Evolutionary conservation across 2,888 invertebrate genomes (phyloP), one percentile per base, ranked within the genome.

Genomic region (Philhelius pedissequus): DNA sequence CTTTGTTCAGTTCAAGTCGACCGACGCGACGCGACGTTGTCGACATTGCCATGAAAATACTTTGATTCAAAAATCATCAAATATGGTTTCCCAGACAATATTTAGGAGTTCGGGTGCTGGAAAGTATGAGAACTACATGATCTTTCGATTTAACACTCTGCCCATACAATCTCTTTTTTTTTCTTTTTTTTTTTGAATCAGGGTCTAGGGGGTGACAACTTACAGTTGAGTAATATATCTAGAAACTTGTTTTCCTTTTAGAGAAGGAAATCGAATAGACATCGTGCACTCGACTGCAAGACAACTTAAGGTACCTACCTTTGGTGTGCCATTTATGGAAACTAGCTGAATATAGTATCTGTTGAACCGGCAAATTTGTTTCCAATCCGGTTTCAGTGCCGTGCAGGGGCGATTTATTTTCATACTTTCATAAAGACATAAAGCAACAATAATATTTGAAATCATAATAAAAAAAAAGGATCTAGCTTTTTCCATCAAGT

Each of bases 321-420:
- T 73, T 83, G 74, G 83, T 83, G 73, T 70, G 62, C 78, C 78
- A 78, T 83, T 83, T 83, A 83, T 83, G 78, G 83, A 32, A 62
- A 62, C 62, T 30, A 2, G 62, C 40, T 30, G 58, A 38, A 38
- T 60, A 15, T 15, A 48, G n/a, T 43, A 5, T n/a, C 20, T 20
- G 32, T 18, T 43, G 11, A 27, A 38, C 62, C 68, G 74, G 64
- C 74, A 69, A 78, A 77, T 73, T n/a, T 32, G n/a, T 75, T 66
- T 30, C 35, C 38, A 38, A 73, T 77, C 77, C 32, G 71, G 71
- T 77, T 82, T 66, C n/a, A 3, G 20, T 18, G 20, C 3, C 1
- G 20, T 9, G 9, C 7, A 27, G 30, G 11, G 9, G 18, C 18
- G 18, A 4, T 15, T 27, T 60, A 54, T 30, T 54, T 11, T 15